A percentile compares a stretch with the other conserved stretches of the same genome.
Evolutionary conservation across 1,140 invertebrate species (phyloP).

Genomic region (Drosophila novamexicana): DNA sequence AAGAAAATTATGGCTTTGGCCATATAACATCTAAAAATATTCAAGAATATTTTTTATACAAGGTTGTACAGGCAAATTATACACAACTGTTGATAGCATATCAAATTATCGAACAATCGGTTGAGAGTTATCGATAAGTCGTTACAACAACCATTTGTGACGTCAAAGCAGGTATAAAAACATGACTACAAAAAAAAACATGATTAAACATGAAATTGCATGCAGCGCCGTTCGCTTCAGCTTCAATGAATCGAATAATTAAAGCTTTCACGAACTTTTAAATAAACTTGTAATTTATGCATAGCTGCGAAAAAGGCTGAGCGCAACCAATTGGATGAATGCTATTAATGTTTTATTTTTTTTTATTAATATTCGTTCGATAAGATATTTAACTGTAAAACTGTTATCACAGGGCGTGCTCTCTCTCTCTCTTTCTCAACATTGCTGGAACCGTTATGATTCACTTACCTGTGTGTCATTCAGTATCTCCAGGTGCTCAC

Average conservation of each 20-base stretch:
- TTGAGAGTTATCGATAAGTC: background rate
- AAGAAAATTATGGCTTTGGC: too few relatives aligned
- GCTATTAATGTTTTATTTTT: background rate
- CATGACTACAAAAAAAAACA: slow-evolving; percentile 34
- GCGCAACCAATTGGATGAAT: slow-evolving; percentile 28
- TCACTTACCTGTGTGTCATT: slow-evolving; percentile 94
- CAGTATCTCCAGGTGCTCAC: slow-evolving; percentile 98
- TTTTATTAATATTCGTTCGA: slow-evolving; percentile 7
- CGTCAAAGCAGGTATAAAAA: background rate
- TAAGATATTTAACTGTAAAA: slow-evolving; percentile 29
- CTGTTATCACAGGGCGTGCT: slow-evolving; percentile 27
- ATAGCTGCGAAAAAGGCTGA: slow-evolving; percentile 5
- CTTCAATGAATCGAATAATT: slow-evolving; percentile 67
- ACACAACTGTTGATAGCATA: too few relatives aligned
- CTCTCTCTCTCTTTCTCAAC: slow-evolving; percentile 1
- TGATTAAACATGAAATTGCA: slow-evolving; percentile 42
- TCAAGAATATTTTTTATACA: too few relatives aligned
- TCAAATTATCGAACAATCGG: background rate
- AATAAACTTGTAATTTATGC: slow-evolving; percentile 34
- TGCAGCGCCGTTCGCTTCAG: slow-evolving; percentile 23
- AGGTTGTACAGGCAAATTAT: too few relatives aligned
- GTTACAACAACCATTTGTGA: background rate
- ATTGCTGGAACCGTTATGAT: slow-evolving; percentile 20
- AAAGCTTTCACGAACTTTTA: slow-evolving; percentile 43
- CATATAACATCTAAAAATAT: too few relatives aligned